These are phyloP conservation scores for Dreissena polymorpha DNA, from an alignment of 1,140 invertebrate genomes.

Conservation along the genomic window DNA sequence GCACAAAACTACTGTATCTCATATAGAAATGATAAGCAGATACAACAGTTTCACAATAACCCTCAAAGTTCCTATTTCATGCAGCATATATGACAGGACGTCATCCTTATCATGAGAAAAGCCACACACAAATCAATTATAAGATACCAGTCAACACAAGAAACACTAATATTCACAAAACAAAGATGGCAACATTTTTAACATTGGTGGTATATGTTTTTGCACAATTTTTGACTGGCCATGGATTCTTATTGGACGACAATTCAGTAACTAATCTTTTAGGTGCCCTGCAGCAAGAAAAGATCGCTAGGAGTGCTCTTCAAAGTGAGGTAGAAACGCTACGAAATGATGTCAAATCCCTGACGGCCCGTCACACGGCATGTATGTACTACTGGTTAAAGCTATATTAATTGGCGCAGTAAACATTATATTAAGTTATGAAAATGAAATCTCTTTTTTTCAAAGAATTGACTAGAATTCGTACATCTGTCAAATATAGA, in stretches of 20 bases:
- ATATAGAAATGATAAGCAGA: no score
- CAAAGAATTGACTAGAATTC: not conserved
- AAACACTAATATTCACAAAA: no score
- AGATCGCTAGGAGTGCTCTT: slow-evolving; percentile 2
- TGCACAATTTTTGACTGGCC: not conserved
- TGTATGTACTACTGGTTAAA: slow-evolving; percentile 10
- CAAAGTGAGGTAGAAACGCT: slow-evolving; percentile 1
- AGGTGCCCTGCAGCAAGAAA: slow-evolving; percentile 5
- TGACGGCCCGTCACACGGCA: not conserved
- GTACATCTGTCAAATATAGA: not conserved
- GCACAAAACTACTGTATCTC: no score
- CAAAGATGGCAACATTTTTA: no score
- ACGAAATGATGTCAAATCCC: not conserved
- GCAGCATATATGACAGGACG: no score
- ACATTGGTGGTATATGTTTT: no score
- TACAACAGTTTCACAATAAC: no score
- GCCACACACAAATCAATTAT: no score
- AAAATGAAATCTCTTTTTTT: not conserved
- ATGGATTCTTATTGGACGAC: slow-evolving; percentile 35
- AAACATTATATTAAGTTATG: no score
- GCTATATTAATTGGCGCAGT: not conserved
- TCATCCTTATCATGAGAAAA: no score
- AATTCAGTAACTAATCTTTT: slow-evolving; percentile 21
- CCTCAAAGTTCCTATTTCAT: no score
- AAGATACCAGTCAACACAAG: no score